Percentiles rank a stretch among this genome's conserved stretches.
phyloP scores from a whole-genome alignment of 2,113 vertebrate species.

The Xiphias gladius region DNA sequence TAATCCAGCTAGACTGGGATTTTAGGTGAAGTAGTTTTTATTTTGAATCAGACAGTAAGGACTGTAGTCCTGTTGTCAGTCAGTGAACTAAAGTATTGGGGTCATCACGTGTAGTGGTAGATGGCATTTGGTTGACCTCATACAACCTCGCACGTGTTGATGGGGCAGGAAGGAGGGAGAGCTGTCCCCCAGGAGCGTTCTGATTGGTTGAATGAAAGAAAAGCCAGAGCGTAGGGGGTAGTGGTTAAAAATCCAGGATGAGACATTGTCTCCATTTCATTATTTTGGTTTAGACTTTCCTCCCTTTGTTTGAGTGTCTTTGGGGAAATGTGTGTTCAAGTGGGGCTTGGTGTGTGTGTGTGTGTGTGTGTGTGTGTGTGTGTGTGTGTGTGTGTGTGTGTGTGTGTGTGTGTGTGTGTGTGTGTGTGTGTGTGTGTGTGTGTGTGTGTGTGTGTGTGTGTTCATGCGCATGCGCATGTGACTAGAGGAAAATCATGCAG shows the following conservation, averaged over 20 bases:
- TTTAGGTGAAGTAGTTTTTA: background rate
- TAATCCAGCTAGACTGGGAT: too few species aligned
- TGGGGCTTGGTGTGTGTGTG: background rate
- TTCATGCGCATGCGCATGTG: background rate
- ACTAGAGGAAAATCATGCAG: slow-evolving; percentile 31
- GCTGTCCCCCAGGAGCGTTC: background rate
- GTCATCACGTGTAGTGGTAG: background rate
- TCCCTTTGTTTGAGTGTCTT: slow-evolving; percentile 57
- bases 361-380: slow-evolving; percentile 12
- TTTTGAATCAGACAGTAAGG: background rate
- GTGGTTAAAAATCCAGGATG: slow-evolving; percentile 17
- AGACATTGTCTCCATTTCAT: slow-evolving; percentile 48
- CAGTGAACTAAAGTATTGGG: background rate
- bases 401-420: slow-evolving; percentile 14
- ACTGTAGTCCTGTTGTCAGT: background rate
- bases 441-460: slow-evolving; percentile 12
- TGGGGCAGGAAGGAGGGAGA: background rate
- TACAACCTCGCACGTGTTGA: background rate
- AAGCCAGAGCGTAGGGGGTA: background rate
- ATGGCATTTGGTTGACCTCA: slow-evolving; percentile 26
- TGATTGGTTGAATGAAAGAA: slow-evolving; percentile 41
- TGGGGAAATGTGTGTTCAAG: background rate
- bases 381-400: slow-evolving; percentile 11
- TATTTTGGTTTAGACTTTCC: slow-evolving; percentile 61
- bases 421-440: slow-evolving; percentile 13